These are phyloP conservation scores for Ichneumoninae sp. DNA, from an alignment of 2,888 invertebrate species.

Conservation along the genomic window DNA sequence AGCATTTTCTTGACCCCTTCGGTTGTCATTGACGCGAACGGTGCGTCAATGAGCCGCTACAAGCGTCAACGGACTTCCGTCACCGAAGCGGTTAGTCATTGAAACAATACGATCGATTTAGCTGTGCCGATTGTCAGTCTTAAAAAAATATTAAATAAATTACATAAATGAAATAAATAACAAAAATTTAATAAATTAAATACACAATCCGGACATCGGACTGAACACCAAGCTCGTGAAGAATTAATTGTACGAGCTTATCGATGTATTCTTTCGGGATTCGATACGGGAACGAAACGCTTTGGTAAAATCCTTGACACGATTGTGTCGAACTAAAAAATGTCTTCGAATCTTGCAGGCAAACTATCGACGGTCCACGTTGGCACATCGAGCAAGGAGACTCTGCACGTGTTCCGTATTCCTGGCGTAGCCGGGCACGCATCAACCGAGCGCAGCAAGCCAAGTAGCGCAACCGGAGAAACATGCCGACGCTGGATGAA, in stretches of 20 bases:
- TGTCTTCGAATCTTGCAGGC: background rate
- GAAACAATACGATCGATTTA: too few relatives aligned
- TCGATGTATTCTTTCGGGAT: background rate
- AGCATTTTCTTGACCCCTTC: too few relatives aligned
- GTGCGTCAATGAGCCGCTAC: too few relatives aligned
- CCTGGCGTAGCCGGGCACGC: conserved; percentile 27
- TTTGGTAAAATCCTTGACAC: background rate
- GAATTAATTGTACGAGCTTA: background rate
- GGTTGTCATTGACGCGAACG: too few relatives aligned
- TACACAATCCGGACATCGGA: background rate
- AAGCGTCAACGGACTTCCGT: too few relatives aligned
- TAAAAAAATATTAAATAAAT: background rate
- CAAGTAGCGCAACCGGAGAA: conserved; percentile 39
- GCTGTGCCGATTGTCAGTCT: too few relatives aligned
- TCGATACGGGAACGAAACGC: background rate
- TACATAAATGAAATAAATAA: background rate
- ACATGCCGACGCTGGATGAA: conserved; percentile 25
- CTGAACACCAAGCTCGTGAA: background rate
- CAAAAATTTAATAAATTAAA: background rate
- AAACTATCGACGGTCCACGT: background rate
- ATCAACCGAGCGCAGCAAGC: conserved; percentile 11
- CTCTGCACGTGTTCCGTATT: conserved; percentile 6
- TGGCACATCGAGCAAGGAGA: conserved; percentile 3
- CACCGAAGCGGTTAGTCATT: too few relatives aligned
- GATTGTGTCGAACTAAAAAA: background rate